Percentiles rank a stretch among this genome's conserved stretches.
phyloP scores from a whole-genome alignment of 1,140 invertebrate genomes.

The Drosophila ogumai region DNA sequence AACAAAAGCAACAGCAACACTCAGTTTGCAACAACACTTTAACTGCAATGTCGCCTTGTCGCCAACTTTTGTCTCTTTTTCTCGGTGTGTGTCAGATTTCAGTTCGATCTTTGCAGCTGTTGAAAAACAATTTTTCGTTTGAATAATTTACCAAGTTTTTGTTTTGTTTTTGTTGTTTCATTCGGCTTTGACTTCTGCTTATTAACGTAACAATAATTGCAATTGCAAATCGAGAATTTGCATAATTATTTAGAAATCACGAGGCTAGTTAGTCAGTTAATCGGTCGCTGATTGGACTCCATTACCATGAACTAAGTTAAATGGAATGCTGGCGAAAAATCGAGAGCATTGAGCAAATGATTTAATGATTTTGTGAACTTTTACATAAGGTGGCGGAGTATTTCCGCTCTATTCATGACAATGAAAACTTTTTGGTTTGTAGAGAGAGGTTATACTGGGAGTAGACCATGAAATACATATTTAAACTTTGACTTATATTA shows the following conservation, averaged over 20 bases:
- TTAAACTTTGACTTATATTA: too few relatives aligned
- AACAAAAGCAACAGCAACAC: constrained; percentile 32
- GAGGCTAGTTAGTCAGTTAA: constrained; percentile 76
- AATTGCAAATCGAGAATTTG: constrained; percentile 69
- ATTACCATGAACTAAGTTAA: constrained; percentile 46
- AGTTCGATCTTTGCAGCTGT: constrained; percentile 70
- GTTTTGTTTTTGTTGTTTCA: constrained; percentile 15
- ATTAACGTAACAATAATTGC: constrained; percentile 78
- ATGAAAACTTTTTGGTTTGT: background rate
- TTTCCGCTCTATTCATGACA: constrained; percentile 7
- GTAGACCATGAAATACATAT: background rate
- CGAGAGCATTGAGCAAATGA: constrained; percentile 28
- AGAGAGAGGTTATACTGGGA: background rate
- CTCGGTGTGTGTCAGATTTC: constrained; percentile 55
- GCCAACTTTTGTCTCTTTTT: constrained; percentile 44
- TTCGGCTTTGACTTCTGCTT: constrained; percentile 49
- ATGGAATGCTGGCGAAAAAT: constrained; percentile 47
- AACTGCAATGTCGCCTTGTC: constrained; percentile 58
- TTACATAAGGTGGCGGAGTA: constrained; percentile 9
- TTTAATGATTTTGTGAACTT: constrained; percentile 1
- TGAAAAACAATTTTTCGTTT: constrained; percentile 75
- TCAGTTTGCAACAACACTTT: constrained; percentile 47
- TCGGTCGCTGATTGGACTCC: constrained; percentile 37
- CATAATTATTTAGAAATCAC: constrained; percentile 83
- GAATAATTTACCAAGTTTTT: constrained; percentile 75